Conservation (phyloP, 2,113 vertebrate genomes). For the Datnioides undecimradiatus region DNA sequence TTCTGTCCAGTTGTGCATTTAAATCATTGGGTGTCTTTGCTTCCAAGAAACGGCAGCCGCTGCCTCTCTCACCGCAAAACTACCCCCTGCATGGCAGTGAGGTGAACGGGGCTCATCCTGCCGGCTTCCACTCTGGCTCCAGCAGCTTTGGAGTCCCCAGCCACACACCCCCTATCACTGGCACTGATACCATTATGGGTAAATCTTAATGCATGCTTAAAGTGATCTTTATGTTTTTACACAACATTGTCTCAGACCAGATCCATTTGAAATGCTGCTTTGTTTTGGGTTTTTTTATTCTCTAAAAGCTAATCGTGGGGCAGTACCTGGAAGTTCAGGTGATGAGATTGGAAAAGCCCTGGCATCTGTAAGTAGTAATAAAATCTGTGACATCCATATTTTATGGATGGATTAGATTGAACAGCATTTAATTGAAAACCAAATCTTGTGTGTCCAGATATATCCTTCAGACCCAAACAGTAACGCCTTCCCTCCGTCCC, state of each 20-base stretch:
- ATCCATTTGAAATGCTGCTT: slow-evolving; percentile 6
- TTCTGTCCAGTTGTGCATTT: slow-evolving; percentile 24
- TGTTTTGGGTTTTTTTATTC: background rate
- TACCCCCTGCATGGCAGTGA: slow-evolving; percentile 94
- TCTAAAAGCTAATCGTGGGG: slow-evolving; percentile 86
- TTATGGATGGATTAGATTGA: background rate
- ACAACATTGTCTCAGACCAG: background rate
- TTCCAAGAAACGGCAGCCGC: slow-evolving; percentile 74
- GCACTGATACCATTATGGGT: slow-evolving; percentile 75
- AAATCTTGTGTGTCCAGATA: slow-evolving; percentile 84
- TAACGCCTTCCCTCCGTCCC: slow-evolving; percentile 93
- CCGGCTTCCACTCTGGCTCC: slow-evolving; percentile 89
- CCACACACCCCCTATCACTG: slow-evolving; percentile 83
- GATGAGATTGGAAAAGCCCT: slow-evolving; percentile 97
- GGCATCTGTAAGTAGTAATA: slow-evolving; percentile 90
- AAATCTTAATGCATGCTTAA: slow-evolving; percentile 16
- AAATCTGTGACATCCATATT: background rate
- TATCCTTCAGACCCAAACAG: slow-evolving; percentile 95
- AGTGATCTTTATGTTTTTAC: slow-evolving; percentile 2
- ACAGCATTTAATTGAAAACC: slow-evolving; percentile 21
- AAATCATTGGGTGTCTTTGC: slow-evolving; percentile 31
- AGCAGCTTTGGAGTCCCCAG: slow-evolving; percentile 87
- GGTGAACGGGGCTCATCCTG: slow-evolving; percentile 88
- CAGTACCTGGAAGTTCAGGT: slow-evolving; percentile 91
- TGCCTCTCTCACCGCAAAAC: slow-evolving; percentile 85